Evolutionary conservation across 2,888 invertebrate species (phyloP), one percentile per base, ranked within the genome.

Genomic region (Euplexia lucipara): DNA sequence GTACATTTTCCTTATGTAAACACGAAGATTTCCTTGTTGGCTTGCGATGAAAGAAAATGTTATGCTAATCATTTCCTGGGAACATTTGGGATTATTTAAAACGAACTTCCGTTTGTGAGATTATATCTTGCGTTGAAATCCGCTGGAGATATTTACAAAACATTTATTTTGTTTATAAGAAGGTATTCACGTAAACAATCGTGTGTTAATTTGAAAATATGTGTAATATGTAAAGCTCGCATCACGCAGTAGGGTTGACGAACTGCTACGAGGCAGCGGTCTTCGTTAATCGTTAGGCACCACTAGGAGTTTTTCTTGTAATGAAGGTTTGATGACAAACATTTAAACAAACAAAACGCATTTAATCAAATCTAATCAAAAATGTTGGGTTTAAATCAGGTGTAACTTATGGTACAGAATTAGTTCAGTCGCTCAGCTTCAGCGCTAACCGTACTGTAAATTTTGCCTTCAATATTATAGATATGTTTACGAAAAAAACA

Each of bases 61-160:
- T 78, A 61, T 56, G 65, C 26, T 35, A 63, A 65, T 54, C 45
- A 58, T 79, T 81, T 81, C 81, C 81, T 56, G 54, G 60, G 39
- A 78, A 51, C 57, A 65, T 68, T 77, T 59, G 47, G 45, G 41
- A 70, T 74, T 63, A 76, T 76, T 78, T 65, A 57, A 77, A 77
- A 62, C 37, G 22, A 58, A 49, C 34, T 67, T 76, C 74, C 77
- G 75, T 32, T 30, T 61, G 32, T n/a, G 49, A 52, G 47, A 53
- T 59, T 59, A 47, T 54, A 18, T 48, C 30, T 45, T 64, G 42
- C 65, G 39, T 60, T 41, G 45, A 76, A 65, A 10, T 49, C 30
- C 49, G 32, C 45, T 10, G 20, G 35, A 32, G 41, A 44, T 75
- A 60, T 75, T 77, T 75, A 68, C 56, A 59, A 77, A 77, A 77